Percentiles rank a stretch among this genome's conserved stretches.
Evolutionary conservation across 2,888 invertebrate species (phyloP).

Genomic region (Dysmachus trigonus): DNA sequence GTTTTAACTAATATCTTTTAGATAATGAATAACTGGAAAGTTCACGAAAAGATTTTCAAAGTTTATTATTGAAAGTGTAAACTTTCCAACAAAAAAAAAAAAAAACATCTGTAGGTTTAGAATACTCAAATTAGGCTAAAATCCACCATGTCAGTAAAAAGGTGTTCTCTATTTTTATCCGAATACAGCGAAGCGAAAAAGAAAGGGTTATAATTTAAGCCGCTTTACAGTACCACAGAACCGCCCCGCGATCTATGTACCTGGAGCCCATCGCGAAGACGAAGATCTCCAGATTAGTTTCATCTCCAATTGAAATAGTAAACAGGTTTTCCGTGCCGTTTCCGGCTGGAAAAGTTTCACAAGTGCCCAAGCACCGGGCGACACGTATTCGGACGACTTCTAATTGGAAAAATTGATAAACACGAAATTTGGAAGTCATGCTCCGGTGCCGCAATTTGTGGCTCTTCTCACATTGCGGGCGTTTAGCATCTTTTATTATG

Average conservation of each 20-base stretch:
- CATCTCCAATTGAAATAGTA: background rate
- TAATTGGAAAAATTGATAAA: constrained; percentile 23
- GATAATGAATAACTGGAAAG: too few species aligned
- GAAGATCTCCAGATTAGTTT: background rate
- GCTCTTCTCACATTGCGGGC: background rate
- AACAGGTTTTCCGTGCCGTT: constrained; percentile 6
- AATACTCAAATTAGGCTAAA: too few species aligned
- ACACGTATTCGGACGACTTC: constrained; percentile 1
- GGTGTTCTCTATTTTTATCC: too few species aligned
- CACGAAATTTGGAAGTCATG: constrained; percentile 23
- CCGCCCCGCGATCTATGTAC: background rate
- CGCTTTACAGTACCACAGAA: background rate
- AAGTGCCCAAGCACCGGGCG: background rate
- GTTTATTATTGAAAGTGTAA: too few species aligned
- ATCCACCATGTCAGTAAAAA: background rate
- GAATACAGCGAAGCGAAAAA: background rate
- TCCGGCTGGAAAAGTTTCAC: constrained; percentile 8
- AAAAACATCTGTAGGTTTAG: too few species aligned
- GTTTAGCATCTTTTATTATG: background rate
- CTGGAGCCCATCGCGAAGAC: background rate
- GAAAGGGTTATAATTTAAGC: background rate
- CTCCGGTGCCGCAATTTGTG: background rate
- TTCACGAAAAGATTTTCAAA: too few species aligned
- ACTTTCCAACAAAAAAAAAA: too few species aligned
- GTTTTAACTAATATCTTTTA: too few species aligned